Percentiles rank a stretch among this genome's conserved stretches.
Evolutionary conservation across 2,888 invertebrate species (phyloP).

Genomic region (Calephelis perditalis): DNA sequence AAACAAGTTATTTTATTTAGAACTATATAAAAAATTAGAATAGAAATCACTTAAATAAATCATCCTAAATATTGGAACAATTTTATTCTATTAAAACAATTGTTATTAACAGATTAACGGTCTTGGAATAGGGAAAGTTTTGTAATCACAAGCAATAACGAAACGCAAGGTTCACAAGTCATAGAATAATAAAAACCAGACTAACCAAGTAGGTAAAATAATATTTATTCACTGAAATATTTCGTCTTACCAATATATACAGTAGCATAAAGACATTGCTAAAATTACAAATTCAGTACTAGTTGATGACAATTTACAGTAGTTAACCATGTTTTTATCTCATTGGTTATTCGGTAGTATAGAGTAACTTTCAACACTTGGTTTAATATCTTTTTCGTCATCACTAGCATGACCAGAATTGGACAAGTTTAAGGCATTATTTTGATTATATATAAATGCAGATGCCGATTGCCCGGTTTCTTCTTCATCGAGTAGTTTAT

Average conservation of each 20-base stretch:
- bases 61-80: too few species aligned
- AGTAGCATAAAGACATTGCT: too few species aligned
- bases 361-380: slow-evolving; percentile 17
- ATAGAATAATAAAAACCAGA: not conserved
- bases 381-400: slow-evolving; percentile 24
- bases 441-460: slow-evolving; percentile 19
- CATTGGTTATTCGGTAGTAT: slow-evolving; percentile 18
- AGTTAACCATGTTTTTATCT: not conserved
- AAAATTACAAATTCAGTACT: too few species aligned
- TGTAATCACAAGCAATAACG: not conserved
- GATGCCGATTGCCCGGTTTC: slow-evolving; percentile 33
- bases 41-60: too few species aligned
- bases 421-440: slow-evolving; percentile 25
- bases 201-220: not conserved
- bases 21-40: too few species aligned
- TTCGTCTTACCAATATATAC: too few species aligned
- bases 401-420: slow-evolving; percentile 21
- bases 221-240: not conserved
- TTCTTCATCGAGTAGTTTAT: slow-evolving; percentile 56
- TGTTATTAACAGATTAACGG: not conserved
- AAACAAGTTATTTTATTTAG: too few species aligned
- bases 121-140: not conserved
- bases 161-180: not conserved
- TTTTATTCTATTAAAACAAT: too few species aligned
- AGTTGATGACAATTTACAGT: not conserved